Conservation (phyloP, 2,113 vertebrate species). For the Periophthalmus modestus region DNA sequence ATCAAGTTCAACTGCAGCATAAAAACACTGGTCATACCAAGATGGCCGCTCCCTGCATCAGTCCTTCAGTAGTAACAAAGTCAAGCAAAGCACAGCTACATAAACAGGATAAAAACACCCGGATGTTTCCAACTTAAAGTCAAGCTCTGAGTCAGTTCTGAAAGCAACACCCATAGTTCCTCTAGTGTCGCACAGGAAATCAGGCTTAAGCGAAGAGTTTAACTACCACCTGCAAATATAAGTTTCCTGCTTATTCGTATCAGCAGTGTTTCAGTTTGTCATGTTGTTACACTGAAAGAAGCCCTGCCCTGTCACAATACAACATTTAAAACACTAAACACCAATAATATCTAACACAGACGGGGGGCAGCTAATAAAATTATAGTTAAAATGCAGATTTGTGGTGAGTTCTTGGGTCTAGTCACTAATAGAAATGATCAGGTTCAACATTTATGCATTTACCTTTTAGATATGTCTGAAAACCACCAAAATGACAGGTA, state of each 20-base stretch:
- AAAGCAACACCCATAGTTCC: too few species aligned
- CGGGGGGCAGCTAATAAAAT: too few species aligned
- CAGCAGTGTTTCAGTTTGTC: not conserved
- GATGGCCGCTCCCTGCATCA: not conserved
- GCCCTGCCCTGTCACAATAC: too few species aligned
- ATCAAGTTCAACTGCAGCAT: constrained; percentile 12
- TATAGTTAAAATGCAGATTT: too few species aligned
- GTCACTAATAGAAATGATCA: too few species aligned
- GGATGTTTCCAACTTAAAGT: not conserved
- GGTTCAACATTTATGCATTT: too few species aligned
- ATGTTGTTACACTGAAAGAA: not conserved
- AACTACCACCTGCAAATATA: not conserved
- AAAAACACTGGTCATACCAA: not conserved
- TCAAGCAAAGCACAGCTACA: not conserved
- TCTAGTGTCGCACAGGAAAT: not conserved
- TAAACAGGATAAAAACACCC: not conserved
- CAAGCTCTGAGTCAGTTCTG: not conserved
- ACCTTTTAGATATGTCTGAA: too few species aligned
- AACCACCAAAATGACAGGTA: too few species aligned
- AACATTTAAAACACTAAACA: too few species aligned
- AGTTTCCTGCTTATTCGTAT: not conserved
- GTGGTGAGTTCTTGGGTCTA: too few species aligned
- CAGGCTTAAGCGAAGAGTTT: not conserved
- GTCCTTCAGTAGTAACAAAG: constrained; percentile 11
- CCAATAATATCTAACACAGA: too few species aligned